These are phyloP conservation scores for Syngnathus acus DNA, from an alignment of 2,797 vertebrate species.

Conservation along the genomic window DNA sequence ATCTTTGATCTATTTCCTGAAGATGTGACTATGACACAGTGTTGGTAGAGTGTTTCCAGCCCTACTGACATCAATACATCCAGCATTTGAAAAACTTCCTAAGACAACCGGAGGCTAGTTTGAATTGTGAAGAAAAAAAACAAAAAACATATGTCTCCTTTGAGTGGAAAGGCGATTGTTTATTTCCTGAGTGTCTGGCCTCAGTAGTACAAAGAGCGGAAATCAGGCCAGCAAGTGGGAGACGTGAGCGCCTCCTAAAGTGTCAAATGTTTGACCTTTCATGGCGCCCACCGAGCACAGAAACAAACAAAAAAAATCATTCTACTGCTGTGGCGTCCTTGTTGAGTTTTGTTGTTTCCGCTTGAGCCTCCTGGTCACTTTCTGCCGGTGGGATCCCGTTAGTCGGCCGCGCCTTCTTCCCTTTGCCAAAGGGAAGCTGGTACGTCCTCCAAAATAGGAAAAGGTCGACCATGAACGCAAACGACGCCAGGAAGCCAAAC, in stretches of 20 bases:
- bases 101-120: too few relatives aligned
- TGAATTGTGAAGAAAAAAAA: background rate
- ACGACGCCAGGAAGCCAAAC: conserved; percentile 75
- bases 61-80: background rate
- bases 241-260: background rate
- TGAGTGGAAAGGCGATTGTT: background rate
- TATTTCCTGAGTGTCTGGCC: conserved; percentile 4
- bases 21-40: too few relatives aligned
- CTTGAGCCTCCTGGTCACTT: rapidly evolving
- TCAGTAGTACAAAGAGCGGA: conserved; percentile 2
- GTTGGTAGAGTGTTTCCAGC: background rate
- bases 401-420: background rate
- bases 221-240: background rate
- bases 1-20: background rate
- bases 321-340: too few relatives aligned
- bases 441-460: rapidly evolving
- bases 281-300: background rate
- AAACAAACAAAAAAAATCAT: background rate
- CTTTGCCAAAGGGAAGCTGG: conserved; percentile 17
- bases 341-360: conserved; percentile 48
- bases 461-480: conserved; percentile 58
- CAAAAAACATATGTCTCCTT: background rate
- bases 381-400: rapidly evolving
- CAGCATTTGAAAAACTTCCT: too few relatives aligned
- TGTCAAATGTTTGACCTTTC: conserved; percentile 1